These are phyloP conservation scores for Pteronotus mesoamericanus DNA, from an alignment of 2,797 vertebrate genomes.

Conservation along the genomic window DNA sequence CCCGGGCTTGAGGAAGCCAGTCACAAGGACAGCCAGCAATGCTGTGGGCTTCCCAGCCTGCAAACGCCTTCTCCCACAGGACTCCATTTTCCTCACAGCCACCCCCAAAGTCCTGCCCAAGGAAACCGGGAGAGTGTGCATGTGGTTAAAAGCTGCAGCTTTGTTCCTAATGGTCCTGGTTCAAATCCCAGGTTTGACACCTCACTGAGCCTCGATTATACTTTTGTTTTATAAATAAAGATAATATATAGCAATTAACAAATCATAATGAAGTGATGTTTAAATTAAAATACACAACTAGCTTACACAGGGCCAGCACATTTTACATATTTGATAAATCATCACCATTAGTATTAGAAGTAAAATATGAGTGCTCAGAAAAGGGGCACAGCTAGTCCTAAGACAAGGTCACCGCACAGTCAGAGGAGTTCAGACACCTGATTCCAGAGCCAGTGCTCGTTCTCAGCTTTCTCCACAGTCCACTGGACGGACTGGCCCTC, in stretches of 20 bases:
- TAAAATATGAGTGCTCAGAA: not conserved
- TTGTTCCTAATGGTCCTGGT: not conserved
- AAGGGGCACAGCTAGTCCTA: not conserved
- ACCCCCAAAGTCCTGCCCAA: not conserved
- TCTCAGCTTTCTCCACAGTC: not conserved
- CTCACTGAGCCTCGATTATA: not conserved
- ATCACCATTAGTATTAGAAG: not conserved
- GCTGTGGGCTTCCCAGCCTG: not conserved
- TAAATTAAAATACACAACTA: not conserved
- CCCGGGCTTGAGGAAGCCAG: not conserved
- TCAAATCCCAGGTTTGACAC: slow-evolving; percentile 14
- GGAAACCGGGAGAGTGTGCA: not conserved
- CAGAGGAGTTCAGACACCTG: not conserved
- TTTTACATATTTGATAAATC: not conserved
- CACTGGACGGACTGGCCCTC: not conserved
- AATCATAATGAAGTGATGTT: not conserved
- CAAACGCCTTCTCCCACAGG: not conserved
- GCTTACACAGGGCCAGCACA: not conserved
- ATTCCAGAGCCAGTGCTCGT: not conserved
- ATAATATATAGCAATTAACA: not conserved
- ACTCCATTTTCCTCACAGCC: not conserved
- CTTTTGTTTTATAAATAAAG: not conserved
- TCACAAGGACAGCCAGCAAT: not conserved
- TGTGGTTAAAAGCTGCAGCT: not conserved
- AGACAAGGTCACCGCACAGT: not conserved